phyloP scores from a whole-genome alignment of 2,888 invertebrate species.

The Eremobia ochroleuca region DNA sequence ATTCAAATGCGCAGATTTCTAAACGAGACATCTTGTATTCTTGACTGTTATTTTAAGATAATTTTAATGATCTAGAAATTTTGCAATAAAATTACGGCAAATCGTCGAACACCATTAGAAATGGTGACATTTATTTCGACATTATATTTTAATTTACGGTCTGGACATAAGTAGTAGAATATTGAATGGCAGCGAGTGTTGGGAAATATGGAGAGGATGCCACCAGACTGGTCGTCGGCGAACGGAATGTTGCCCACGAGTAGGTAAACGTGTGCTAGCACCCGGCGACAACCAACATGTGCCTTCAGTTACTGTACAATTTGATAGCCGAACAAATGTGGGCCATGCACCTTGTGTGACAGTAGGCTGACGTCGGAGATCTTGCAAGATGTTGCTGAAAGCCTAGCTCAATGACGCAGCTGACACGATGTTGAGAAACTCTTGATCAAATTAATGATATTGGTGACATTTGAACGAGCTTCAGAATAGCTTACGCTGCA shows the following conservation, averaged over 20 bases:
- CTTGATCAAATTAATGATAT: slow-evolving; percentile 42
- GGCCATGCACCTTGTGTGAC: background rate
- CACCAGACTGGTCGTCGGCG: slow-evolving; percentile 55
- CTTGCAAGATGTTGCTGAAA: slow-evolving; percentile 14
- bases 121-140: slow-evolving; percentile 66
- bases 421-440: slow-evolving; percentile 44
- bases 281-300: background rate
- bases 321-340: background rate
- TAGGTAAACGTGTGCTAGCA: slow-evolving; percentile 12
- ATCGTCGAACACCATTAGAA: slow-evolving; percentile 63
- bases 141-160: slow-evolving; percentile 63
- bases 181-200: slow-evolving; percentile 45
- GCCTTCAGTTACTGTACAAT: background rate
- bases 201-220: slow-evolving; percentile 46
- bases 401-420: slow-evolving; percentile 7
- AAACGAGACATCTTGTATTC: slow-evolving; percentile 54
- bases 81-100: slow-evolving; percentile 66
- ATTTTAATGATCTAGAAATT: slow-evolving; percentile 67
- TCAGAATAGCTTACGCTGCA: slow-evolving; percentile 43
- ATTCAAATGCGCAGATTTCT: slow-evolving; percentile 64
- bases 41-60: slow-evolving; percentile 55
- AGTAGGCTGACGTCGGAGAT: background rate
- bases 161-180: slow-evolving; percentile 39
- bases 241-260: slow-evolving; percentile 43
- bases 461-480: slow-evolving; percentile 54